A percentile compares a stretch with the other conserved stretches of the same genome.
phyloP scores from a whole-genome alignment of 2,888 invertebrate genomes.

The Eilema griseolum region DNA sequence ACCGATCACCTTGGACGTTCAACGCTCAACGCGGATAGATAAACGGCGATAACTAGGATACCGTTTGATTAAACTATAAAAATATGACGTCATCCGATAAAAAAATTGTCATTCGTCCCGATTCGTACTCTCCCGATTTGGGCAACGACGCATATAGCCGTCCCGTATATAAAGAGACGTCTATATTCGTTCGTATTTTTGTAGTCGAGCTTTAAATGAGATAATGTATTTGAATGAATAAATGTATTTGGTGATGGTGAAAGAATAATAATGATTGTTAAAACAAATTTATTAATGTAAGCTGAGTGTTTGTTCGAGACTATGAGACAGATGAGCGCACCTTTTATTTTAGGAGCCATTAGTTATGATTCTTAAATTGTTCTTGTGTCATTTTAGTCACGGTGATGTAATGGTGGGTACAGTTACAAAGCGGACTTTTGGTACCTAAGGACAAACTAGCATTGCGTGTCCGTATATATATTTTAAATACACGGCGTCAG shows the following conservation, averaged over 20 bases:
- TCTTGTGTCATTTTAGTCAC: constrained; percentile 3
- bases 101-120: constrained; percentile 28
- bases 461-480: too few species aligned
- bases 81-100: constrained; percentile 38
- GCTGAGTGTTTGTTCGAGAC: background rate
- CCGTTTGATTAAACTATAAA: constrained; percentile 22
- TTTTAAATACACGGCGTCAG: too few species aligned
- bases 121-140: constrained; percentile 32
- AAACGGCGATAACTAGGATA: constrained; percentile 29
- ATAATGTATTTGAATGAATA: constrained; percentile 28
- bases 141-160: constrained; percentile 26
- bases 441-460: too few species aligned
- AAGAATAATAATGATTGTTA: constrained; percentile 38
- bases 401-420: background rate
- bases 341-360: constrained; percentile 10
- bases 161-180: constrained; percentile 24
- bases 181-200: constrained; percentile 27
- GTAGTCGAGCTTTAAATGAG: constrained; percentile 17
- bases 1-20: constrained; percentile 35
- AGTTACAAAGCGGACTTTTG: background rate
- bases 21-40: constrained; percentile 37
- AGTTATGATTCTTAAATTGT: constrained; percentile 5
- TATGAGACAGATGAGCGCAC: constrained; percentile 8
- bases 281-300: constrained; percentile 6
- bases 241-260: constrained; percentile 19